Evolutionary conservation across 2,888 invertebrate genomes (phyloP), one percentile per base, ranked within the genome.

Genomic region (Acrocera orbiculus): DNA sequence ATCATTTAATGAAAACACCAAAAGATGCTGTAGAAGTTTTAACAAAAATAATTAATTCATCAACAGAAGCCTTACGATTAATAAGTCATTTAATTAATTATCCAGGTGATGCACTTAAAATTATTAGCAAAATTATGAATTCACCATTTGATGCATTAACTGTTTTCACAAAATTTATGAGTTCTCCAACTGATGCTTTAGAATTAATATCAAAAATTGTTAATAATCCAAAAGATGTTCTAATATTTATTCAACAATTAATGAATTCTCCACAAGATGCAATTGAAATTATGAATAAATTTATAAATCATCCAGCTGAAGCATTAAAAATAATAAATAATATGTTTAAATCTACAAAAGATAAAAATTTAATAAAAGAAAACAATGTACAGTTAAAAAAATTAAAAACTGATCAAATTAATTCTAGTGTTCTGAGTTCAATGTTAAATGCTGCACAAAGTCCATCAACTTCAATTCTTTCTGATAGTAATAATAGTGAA

Each of bases 111-210:
- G 61, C 56, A 3, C 45, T 61, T 23, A 56, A 61, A 40, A 61
- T 61, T 20, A 60, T 61, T 20, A 56, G 56, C 35, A 61, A 60
- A 51, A 51, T 61, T 32, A 60, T 60, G 58, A 58, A 60, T 42
- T 60, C 60, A 32, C 61, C 61, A 8, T 55, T 61, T 35, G 56
- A 61, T 42, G 59, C 61, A 27, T 46, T 61, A 33, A 59, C 58
- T 41, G 59, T 61, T 44, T 61, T 61, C 35, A 60, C 59, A 3
- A 60, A 61, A 45, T 60, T 61, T 35, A 59, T 61, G 59, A 54
- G 56, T 36, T 60, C 59, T 4, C 61, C 61, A 8, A 59, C 55
- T n/a, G 60, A 61, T 43, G 55, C 59, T n/a, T 47, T 61, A 19
- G 59, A 61, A 45, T 57, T 61, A 13, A 60, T 61, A 33, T 53